Percentiles rank a stretch among this genome's conserved stretches.
Conservation (phyloP, 2,113 vertebrate species). For the Phyllopteryx taeniolatus region DNA sequence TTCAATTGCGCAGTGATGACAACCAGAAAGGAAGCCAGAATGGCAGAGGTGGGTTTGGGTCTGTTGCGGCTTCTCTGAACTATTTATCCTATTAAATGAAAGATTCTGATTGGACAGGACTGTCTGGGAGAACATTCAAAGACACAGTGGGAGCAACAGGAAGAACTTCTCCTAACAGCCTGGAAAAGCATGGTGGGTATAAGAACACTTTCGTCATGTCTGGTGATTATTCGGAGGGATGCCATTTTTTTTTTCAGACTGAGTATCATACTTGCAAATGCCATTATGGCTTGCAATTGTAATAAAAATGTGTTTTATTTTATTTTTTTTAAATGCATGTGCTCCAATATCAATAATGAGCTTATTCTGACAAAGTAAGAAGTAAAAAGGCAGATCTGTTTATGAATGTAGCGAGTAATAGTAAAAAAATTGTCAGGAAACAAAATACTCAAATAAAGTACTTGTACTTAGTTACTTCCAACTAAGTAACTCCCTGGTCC, state of each 20-base stretch:
- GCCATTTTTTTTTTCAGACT: not conserved
- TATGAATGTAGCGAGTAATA: too few species aligned
- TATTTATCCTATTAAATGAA: not conserved
- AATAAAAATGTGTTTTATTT: too few species aligned
- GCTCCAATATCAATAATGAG: not conserved
- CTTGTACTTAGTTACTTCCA: too few species aligned
- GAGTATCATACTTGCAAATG: not conserved
- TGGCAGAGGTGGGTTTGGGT: slow-evolving; percentile 68
- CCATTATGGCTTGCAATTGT: too few species aligned
- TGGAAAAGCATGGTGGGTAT: slow-evolving; percentile 81
- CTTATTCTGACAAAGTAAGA: too few species aligned
- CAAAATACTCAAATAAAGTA: too few species aligned
- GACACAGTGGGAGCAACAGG: slow-evolving; percentile 72
- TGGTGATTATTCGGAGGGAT: not conserved
- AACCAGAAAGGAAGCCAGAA: slow-evolving; percentile 68
- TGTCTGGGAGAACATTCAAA: slow-evolving; percentile 63
- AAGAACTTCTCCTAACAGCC: slow-evolving; percentile 75
- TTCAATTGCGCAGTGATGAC: slow-evolving; percentile 52
- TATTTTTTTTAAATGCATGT: not conserved
- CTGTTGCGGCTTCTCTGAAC: not conserved
- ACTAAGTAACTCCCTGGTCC: too few species aligned
- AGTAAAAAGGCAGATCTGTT: too few species aligned
- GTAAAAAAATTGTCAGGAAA: too few species aligned
- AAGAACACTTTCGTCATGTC: not conserved
- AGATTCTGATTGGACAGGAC: slow-evolving; percentile 47